phyloP scores from a whole-genome alignment of 2,113 vertebrate species.

The Pundamilia nyererei region DNA sequence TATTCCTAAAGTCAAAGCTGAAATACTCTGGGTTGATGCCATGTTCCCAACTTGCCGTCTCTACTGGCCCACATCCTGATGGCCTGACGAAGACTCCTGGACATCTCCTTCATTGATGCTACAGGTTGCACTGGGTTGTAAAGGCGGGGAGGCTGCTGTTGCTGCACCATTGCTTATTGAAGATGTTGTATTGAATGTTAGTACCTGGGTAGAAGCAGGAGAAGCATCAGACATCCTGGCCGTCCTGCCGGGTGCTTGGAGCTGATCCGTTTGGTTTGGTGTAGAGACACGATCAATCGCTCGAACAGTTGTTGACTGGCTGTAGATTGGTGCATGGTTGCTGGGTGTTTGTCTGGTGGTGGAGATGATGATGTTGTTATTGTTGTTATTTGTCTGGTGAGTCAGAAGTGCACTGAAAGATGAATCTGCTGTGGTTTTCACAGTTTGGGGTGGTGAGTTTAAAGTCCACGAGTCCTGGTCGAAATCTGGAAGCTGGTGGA shows the following conservation, averaged over 20 bases:
- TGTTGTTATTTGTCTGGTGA: slow-evolving; percentile 20
- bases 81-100: background rate
- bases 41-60: background rate
- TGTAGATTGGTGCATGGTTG: background rate
- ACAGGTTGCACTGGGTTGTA: background rate
- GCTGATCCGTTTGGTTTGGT: background rate
- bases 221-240: background rate
- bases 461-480: slow-evolving; percentile 41
- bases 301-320: background rate
- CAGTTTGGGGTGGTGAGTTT: background rate
- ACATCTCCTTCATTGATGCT: background rate
- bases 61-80: background rate
- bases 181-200: background rate
- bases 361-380: slow-evolving; percentile 25
- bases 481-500: slow-evolving; percentile 42
- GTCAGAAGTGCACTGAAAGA: background rate
- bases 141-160: background rate
- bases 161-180: background rate
- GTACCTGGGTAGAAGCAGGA: background rate
- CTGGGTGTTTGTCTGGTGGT: background rate
- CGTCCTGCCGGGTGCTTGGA: background rate
- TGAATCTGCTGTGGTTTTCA: background rate
- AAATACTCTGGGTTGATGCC: background rate
- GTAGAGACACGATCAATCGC: background rate
- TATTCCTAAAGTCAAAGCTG: background rate